Evolutionary conservation across 2,888 invertebrate genomes (phyloP).

Genomic region (Gryllus longicercus): DNA sequence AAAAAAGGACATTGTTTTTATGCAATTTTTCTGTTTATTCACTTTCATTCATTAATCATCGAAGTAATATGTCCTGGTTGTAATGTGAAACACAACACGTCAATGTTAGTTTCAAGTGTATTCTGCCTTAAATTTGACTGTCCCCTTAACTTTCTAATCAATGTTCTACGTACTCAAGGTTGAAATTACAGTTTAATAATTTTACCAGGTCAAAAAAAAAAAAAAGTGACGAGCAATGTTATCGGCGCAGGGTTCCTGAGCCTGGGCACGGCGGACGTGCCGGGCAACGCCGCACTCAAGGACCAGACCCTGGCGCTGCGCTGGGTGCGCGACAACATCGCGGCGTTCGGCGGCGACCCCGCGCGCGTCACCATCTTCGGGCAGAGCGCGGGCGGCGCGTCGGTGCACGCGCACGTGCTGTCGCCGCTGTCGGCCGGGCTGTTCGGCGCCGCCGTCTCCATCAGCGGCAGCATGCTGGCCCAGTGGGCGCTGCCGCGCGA

Average conservation of each 20-base stretch:
- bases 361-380: background rate
- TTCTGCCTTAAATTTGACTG: too few relatives aligned
- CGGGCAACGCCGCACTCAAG: background rate
- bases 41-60: too few relatives aligned
- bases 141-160: too few relatives aligned
- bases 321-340: background rate
- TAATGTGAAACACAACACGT: too few relatives aligned
- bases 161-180: too few relatives aligned
- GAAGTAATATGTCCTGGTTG: too few relatives aligned
- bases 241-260: background rate
- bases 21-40: too few relatives aligned
- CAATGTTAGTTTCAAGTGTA: too few relatives aligned
- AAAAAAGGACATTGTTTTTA: too few relatives aligned
- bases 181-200: too few relatives aligned
- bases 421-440: background rate
- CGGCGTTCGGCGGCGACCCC: background rate
- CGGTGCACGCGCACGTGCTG: conserved; percentile 17
- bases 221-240: too few relatives aligned
- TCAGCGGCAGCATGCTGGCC: conserved; percentile 4
- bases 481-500: background rate
- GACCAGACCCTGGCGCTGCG: background rate
- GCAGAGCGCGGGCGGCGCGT: background rate
- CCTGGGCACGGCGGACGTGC: background rate
- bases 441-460: background rate
- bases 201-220: too few relatives aligned